phyloP scores from a whole-genome alignment of 1,140 invertebrate genomes.

The Coenobita brevimanus region DNA sequence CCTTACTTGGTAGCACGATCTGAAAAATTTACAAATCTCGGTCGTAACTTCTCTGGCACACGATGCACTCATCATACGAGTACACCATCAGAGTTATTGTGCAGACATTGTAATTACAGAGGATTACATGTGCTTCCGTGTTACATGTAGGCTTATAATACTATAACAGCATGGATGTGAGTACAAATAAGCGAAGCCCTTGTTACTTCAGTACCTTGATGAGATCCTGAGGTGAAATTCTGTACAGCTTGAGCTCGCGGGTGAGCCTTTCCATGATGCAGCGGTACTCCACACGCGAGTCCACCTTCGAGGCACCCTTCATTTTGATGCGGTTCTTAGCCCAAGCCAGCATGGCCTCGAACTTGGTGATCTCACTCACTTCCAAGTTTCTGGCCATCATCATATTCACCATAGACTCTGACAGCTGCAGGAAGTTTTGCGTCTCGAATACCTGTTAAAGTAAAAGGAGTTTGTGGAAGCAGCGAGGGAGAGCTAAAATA shows the following conservation, averaged over 20 bases:
- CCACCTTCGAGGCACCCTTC: slow-evolving; percentile 81
- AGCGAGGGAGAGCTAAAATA: neutral
- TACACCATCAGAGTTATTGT: too few species aligned
- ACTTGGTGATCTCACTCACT: slow-evolving; percentile 91
- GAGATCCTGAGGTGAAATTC: slow-evolving; percentile 93
- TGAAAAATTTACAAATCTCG: slow-evolving; percentile 75
- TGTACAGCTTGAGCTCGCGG: slow-evolving; percentile 89
- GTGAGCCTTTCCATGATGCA: slow-evolving; percentile 93
- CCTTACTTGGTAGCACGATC: slow-evolving; percentile 93
- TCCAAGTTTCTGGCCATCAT: slow-evolving; percentile 88
- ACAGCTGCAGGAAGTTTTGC: slow-evolving; percentile 87
- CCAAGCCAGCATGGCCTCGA: slow-evolving; percentile 94
- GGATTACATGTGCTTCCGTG: too few species aligned
- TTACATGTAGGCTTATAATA: too few species aligned
- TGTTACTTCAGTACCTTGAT: slow-evolving; percentile 91
- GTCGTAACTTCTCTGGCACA: too few species aligned
- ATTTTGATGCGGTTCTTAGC: slow-evolving; percentile 85
- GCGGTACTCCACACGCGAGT: slow-evolving; percentile 91
- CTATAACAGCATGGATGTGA: too few species aligned
- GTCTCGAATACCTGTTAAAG: slow-evolving; percentile 85
- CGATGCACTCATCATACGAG: too few species aligned
- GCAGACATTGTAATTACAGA: too few species aligned
- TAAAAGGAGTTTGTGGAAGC: slow-evolving; percentile 5
- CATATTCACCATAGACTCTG: slow-evolving; percentile 96
- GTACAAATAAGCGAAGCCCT: too few species aligned